Conservation (phyloP, 1,140 invertebrate genomes). For the Drosophila saltans region DNA sequence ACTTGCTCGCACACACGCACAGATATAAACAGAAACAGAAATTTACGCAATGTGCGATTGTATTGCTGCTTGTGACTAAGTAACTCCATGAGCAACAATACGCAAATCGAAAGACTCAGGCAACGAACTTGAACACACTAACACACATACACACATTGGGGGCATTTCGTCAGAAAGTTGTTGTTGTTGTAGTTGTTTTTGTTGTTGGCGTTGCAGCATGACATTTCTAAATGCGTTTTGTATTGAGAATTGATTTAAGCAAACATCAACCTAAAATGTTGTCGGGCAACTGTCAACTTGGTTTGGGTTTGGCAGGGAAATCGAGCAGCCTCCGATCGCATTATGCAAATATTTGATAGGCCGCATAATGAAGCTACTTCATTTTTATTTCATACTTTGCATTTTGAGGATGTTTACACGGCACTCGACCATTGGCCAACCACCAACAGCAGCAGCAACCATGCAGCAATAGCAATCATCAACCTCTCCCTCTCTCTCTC, state of each 20-base stretch:
- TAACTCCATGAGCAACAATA: slow-evolving; percentile 45
- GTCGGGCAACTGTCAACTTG: too few species aligned
- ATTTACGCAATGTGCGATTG: slow-evolving; percentile 64
- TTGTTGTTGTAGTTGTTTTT: slow-evolving; percentile 20
- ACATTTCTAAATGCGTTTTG: slow-evolving; percentile 55
- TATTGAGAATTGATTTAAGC: slow-evolving; percentile 65
- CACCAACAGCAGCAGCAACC: slow-evolving; percentile 1
- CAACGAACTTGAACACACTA: slow-evolving; percentile 71
- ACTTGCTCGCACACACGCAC: slow-evolving; percentile 7
- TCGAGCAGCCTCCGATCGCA: slow-evolving; percentile 23
- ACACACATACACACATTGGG: too few species aligned
- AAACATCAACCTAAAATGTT: slow-evolving; percentile 17
- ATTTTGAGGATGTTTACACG: slow-evolving; percentile 50
- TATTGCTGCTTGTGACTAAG: slow-evolving; percentile 65
- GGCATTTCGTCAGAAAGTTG: slow-evolving; percentile 65
- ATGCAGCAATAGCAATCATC: slow-evolving; percentile 7
- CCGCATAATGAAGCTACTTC: slow-evolving; percentile 62
- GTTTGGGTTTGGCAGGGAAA: slow-evolving; percentile 6
- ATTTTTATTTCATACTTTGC: slow-evolving; percentile 26
- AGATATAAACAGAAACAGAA: slow-evolving; percentile 35
- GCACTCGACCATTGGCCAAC: slow-evolving; percentile 53
- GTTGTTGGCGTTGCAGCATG: slow-evolving; percentile 48
- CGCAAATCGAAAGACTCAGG: slow-evolving; percentile 77
- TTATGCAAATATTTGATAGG: slow-evolving; percentile 69
- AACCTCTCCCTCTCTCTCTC: neutral